These are phyloP conservation scores for Slavum lentiscoides DNA, from an alignment of 2,888 invertebrate genomes.

Conservation along the genomic window DNA sequence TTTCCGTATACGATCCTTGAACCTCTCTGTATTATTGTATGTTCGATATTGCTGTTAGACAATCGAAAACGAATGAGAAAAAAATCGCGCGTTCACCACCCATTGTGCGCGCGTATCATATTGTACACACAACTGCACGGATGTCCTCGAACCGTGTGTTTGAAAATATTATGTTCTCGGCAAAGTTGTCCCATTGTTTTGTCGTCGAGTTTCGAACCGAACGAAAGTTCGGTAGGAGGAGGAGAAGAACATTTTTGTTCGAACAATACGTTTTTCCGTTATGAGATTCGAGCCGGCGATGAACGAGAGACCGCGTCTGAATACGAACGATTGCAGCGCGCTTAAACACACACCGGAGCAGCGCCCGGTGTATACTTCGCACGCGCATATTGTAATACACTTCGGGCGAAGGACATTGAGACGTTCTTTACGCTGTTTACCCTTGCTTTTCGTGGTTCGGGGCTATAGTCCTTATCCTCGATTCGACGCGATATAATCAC, in stretches of 20 bases:
- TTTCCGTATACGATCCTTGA: slow-evolving; percentile 26
- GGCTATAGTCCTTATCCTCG: slow-evolving; percentile 51
- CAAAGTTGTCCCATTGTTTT: slow-evolving; percentile 27
- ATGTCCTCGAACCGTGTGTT: slow-evolving; percentile 28
- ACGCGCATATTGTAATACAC: too few species aligned
- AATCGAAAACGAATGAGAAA: background rate
- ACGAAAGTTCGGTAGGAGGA: slow-evolving; percentile 23
- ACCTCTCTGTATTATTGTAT: background rate
- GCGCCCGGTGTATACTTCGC: too few species aligned
- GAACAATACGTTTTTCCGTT: background rate
- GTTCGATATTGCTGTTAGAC: background rate
- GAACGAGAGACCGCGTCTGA: background rate
- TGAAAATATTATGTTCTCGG: background rate
- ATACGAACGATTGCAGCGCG: background rate
- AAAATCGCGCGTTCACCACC: background rate
- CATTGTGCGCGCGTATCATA: slow-evolving; percentile 4
- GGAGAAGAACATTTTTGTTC: background rate
- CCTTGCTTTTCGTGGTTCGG: slow-evolving; percentile 28
- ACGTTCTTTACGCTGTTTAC: slow-evolving; percentile 24
- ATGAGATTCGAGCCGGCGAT: too few species aligned
- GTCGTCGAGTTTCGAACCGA: background rate
- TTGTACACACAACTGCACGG: background rate
- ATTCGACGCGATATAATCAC: slow-evolving; percentile 8
- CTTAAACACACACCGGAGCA: too few species aligned
- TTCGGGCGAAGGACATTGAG: slow-evolving; percentile 25